A percentile compares a stretch with the other conserved stretches of the same genome.
These are phyloP conservation scores for Zaprionus davidi DNA, from an alignment of 1,140 invertebrate species.

Conservation along the genomic window DNA sequence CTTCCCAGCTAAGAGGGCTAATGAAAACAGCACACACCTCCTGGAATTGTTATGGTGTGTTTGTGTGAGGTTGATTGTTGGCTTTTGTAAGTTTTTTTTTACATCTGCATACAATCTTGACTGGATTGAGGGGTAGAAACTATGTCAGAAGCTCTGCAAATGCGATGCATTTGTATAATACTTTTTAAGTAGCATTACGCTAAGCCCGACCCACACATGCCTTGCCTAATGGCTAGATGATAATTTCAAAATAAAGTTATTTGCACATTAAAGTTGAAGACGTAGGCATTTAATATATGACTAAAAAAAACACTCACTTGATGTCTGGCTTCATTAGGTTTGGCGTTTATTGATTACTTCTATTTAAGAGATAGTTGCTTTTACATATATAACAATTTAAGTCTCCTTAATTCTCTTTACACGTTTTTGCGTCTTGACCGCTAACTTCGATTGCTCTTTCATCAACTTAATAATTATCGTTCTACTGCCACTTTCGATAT, in stretches of 20 bases:
- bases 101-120: conserved; percentile 10
- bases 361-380: too few relatives aligned
- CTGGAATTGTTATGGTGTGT: conserved; percentile 23
- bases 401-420: too few relatives aligned
- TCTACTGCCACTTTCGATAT: too few relatives aligned
- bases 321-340: too few relatives aligned
- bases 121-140: conserved; percentile 37
- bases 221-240: conserved; percentile 8
- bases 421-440: too few relatives aligned
- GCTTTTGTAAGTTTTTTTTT: conserved; percentile 12
- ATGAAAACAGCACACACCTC: conserved; percentile 46
- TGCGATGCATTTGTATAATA: conserved; percentile 72
- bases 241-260: conserved; percentile 5
- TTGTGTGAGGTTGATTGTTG: conserved; percentile 54
- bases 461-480: too few relatives aligned
- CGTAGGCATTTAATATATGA: not conserved
- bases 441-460: fast-evolving
- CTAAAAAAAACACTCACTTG: too few relatives aligned
- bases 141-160: conserved; percentile 60
- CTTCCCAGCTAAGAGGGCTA: conserved; percentile 62
- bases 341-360: too few relatives aligned
- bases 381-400: too few relatives aligned
- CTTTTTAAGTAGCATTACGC: conserved; percentile 70
- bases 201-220: not conserved
- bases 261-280: not conserved